Evolutionary conservation across 1,140 invertebrate genomes (phyloP), one percentile per base, ranked within the genome.

Genomic region (Drosophila albomicans): DNA sequence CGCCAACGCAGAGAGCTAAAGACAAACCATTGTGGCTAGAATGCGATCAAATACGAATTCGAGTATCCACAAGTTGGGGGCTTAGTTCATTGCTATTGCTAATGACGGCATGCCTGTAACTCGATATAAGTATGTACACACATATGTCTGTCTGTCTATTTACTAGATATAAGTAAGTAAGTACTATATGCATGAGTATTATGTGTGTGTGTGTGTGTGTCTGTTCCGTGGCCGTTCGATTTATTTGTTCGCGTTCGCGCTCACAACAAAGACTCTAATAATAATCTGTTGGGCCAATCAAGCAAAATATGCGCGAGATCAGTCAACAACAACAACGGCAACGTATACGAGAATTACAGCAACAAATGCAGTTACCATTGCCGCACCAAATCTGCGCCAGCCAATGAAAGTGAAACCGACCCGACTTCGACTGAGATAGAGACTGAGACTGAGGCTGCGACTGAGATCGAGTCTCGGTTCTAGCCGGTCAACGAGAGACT

Each of bases 211-310:
- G 45, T 73, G 38, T 43, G 49, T 65, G 61, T 66, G 70, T 67
- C 58, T 61, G 78, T 43, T 65, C 32, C n/a, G 56, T 54, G 76
- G 71, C 73, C 80, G 70, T 79, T 88, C 84, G 85, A 89, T 89
- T 89, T 89, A 89, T 89, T 89, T 89, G 85, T 90, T 80, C 85
- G 85, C 63, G 41, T 52, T 62, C 52, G 67, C 63, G 66, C 77
- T 65, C 80, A 71, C 85, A 77, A 70, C 85, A 89, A 89, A 78
- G 75, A 69, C 65, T 78, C 78, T 81, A 81, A 89, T 91, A 91
- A 91, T 91, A 91, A 91, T 91, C 88, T 91, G 85, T 91, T 91
- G 89, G 84, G 88, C 84, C 89, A 91, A 91, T 91, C 88, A 91
- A 91, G 89, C 80, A 89, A 91, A 91, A 91, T 91, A 91, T 91